phyloP scores from a whole-genome alignment of 2,797 vertebrate species.

The Lates japonicus region DNA sequence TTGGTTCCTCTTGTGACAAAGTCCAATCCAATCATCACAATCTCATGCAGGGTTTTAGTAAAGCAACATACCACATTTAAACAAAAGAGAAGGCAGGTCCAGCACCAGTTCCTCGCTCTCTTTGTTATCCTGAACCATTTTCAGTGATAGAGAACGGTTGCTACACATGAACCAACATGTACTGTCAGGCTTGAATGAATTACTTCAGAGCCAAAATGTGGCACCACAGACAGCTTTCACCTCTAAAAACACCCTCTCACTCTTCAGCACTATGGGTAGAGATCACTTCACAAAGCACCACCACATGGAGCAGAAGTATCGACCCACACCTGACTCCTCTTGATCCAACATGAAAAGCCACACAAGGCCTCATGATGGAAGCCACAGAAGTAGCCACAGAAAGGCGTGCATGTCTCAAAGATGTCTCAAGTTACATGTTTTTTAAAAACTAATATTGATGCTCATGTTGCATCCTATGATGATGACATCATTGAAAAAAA shows the following conservation, averaged over 20 bases:
- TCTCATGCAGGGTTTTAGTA: background rate
- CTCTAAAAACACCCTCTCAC: background rate
- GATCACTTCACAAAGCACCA: background rate
- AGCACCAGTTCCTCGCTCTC: rapidly evolving
- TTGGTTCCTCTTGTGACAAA: background rate
- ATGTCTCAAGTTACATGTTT: background rate
- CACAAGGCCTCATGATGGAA: background rate
- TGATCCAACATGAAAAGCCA: background rate
- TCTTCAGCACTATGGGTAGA: slow-evolving; percentile 33
- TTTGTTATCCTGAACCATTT: background rate
- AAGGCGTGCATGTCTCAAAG: background rate
- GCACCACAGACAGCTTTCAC: background rate
- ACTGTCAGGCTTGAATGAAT: background rate
- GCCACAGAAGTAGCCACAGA: background rate
- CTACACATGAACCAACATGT: background rate
- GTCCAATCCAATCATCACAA: background rate
- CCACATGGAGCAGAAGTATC: background rate
- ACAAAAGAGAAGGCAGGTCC: background rate
- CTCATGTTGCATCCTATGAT: too few relatives aligned
- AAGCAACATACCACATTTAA: background rate
- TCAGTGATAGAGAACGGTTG: background rate
- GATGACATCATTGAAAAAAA: background rate
- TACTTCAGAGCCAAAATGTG: background rate
- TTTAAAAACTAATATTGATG: too few relatives aligned
- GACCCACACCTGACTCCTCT: slow-evolving; percentile 7